Evolutionary conservation across 2,888 invertebrate genomes (phyloP), one percentile per base, ranked within the genome.

Genomic region (Tipula vernalis): DNA sequence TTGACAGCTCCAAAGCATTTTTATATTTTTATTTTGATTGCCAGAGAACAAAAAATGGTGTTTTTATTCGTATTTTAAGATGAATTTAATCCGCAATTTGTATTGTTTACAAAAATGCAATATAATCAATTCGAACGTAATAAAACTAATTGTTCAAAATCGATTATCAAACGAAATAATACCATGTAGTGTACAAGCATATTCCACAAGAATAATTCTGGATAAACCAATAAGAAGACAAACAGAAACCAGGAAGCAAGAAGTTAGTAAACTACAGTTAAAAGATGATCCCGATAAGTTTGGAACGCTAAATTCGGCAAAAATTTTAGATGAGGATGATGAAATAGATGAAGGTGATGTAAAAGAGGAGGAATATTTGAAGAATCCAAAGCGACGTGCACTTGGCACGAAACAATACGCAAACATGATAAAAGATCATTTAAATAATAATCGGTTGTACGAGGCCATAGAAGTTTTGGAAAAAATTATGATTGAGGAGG

Each of bases 391-490:
- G 3, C 88, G 92, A n/a, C 88, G 89, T 36, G 90, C 91, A 0
- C 90, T 94, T 15, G 92, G 93, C 3, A 93, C 92, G 0, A 94
- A 93, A 89, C 93, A 95, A 89, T 96, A 96, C 91, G 94, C 94
- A 0, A 93, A 94, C 88, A 90, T 95, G 87, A 96, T 97, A 4
- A 96, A 96, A 90, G 92, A 93, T 28, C 93, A 94, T 89, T 89
- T 96, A 5, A 90, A 91, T 39, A 93, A 94, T 87, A 94, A 94
- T 51, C 93, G 95, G 90, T 91, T 96, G 4, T 94, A 94, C 89
- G 95, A 96, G 90, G 98, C 98, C 0, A 93, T 98, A 28, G 94
- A 95, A 88, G 93, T 98, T 2, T 90, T 98, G 86, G 96, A 97
- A 90, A 92, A 94, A n/a, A 93, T 93, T 90, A 95, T 97, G 95